phyloP scores from a whole-genome alignment of 2,888 invertebrate species.

The Phyllotreta cruciferae region DNA sequence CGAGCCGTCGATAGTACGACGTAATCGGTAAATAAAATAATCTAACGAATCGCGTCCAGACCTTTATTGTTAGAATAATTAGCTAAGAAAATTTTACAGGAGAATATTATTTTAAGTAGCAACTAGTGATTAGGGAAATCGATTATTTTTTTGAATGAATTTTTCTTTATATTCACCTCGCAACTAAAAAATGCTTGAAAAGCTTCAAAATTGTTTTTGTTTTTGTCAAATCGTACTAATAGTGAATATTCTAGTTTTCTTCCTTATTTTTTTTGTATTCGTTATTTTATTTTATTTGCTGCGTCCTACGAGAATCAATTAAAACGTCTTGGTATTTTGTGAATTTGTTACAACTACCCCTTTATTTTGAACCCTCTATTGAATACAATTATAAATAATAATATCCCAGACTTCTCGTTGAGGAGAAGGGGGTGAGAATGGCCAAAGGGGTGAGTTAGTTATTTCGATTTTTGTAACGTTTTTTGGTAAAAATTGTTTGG shows the following conservation, averaged over 20 bases:
- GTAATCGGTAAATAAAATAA: conserved; percentile 10
- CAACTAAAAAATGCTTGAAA: conserved; percentile 6
- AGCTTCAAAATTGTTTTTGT: conserved; percentile 10
- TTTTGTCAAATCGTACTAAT: not conserved
- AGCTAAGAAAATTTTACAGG: conserved; percentile 6
- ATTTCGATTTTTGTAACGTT: not conserved
- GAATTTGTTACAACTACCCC: not conserved
- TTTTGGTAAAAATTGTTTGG: not conserved
- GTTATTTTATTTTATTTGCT: conserved; percentile 16
- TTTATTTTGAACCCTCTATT: not conserved
- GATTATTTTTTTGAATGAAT: conserved; percentile 3
- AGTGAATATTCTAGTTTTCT: conserved; percentile 3
- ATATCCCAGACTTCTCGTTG: too few species aligned
- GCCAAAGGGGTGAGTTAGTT: too few species aligned
- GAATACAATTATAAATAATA: too few species aligned
- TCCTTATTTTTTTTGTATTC: conserved; percentile 7
- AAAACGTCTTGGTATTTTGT: conserved; percentile 4
- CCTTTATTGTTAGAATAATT: conserved; percentile 6
- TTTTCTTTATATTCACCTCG: not conserved
- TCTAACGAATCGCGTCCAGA: not conserved
- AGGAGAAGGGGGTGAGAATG: too few species aligned
- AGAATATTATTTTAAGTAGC: conserved; percentile 1
- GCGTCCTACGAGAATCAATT: not conserved
- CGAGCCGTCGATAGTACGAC: not conserved
- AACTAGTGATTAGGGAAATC: conserved; percentile 7